These are phyloP conservation scores for Calyptomena viridis DNA, from an alignment of 2,113 vertebrate species.

Conservation along the genomic window DNA sequence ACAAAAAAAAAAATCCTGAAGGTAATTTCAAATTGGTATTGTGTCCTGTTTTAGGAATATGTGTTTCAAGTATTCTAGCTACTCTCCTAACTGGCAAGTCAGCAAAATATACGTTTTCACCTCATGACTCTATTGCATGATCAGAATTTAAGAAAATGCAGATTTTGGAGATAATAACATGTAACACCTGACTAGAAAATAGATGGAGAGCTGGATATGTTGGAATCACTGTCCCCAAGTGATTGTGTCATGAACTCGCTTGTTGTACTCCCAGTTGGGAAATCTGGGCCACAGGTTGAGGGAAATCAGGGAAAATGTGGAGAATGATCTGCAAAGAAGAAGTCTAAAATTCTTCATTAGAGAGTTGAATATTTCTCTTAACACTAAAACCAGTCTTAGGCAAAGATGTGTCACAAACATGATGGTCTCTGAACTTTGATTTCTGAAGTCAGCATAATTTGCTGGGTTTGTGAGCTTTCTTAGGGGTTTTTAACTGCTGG, in stretches of 20 bases:
- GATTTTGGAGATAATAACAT: background rate
- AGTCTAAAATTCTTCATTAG: background rate
- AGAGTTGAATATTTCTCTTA: background rate
- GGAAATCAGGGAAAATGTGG: background rate
- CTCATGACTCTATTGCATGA: background rate
- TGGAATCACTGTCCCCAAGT: background rate
- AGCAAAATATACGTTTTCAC: background rate
- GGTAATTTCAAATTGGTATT: background rate
- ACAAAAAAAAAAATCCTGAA: background rate
- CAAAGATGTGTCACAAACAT: background rate
- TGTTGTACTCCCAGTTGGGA: background rate
- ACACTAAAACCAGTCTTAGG: background rate
- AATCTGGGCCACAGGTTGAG: background rate
- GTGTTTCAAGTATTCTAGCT: background rate
- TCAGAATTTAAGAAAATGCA: background rate
- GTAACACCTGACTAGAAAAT: background rate
- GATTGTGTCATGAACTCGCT: background rate
- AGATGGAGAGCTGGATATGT: background rate
- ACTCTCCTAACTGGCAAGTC: background rate
- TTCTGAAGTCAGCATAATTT: background rate
- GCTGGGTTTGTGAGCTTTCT: background rate
- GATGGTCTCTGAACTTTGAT: background rate
- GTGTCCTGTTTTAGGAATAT: background rate
- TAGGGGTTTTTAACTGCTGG: background rate
- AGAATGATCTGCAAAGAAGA: background rate